Evolutionary conservation across 2,888 invertebrate species (phyloP).

Genomic region (Rhimphoctona megacephalus): DNA sequence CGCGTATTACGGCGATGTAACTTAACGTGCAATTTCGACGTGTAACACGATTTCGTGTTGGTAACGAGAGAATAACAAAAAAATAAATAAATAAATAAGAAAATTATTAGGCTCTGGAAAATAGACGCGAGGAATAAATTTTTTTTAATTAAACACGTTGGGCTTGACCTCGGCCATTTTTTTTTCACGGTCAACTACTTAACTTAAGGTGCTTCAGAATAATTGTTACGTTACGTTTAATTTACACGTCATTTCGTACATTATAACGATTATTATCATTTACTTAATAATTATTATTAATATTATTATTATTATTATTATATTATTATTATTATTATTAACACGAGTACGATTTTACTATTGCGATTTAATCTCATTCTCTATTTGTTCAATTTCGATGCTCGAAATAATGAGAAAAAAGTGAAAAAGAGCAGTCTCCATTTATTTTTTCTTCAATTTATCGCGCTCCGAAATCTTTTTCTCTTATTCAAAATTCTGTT

Average conservation of each 20-base stretch:
- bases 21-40: conserved; percentile 68
- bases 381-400: conserved; percentile 37
- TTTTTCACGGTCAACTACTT: conserved; percentile 71
- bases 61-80: conserved; percentile 30
- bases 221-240: conserved; percentile 81
- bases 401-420: conserved; percentile 3
- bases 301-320: conserved; percentile 68
- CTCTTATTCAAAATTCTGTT: neutral
- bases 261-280: conserved; percentile 76
- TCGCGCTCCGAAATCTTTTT: neutral
- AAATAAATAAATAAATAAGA: conserved; percentile 25
- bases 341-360: conserved; percentile 58
- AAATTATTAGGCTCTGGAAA: conserved; percentile 4
- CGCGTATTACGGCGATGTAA: conserved; percentile 64
- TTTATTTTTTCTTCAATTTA: neutral
- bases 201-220: conserved; percentile 81
- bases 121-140: conserved; percentile 15
- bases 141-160: conserved; percentile 5
- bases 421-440: neutral
- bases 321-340: conserved; percentile 44
- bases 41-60: conserved; percentile 41
- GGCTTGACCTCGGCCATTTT: conserved; percentile 57
- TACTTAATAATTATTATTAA: conserved; percentile 74
- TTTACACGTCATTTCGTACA: conserved; percentile 72
- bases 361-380: conserved; percentile 55